Base-by-base conservation (phyloP, 2,888 invertebrate genomes). In the Diaphora mendica region DNA sequence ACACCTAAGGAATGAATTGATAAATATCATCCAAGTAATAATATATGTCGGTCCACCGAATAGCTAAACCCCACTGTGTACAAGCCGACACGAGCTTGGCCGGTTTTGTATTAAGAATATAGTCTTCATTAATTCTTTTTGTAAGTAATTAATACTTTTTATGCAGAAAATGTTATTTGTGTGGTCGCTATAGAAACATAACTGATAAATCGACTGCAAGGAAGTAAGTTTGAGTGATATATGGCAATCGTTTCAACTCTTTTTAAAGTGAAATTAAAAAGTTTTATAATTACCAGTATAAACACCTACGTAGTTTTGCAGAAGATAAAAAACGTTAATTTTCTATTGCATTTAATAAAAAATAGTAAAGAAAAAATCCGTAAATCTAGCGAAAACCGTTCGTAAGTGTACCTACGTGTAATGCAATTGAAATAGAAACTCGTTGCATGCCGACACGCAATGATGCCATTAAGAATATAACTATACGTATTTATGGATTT, bases 361-460 rank as follows among this genome's bases (percentile, higher is more conserved):
- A 79, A 76, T 77, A 73, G 73, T 71, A 69, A 79, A 64, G 64
- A 75, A 79, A 84, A 82, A 82, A 77, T 64, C 77, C n/a, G 13
- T 55, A 85, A 83, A 82, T 80, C 82, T 80, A 77, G 85, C 78
- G 83, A 85, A 82, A 72, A 67, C 82, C 74, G 76, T 59, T 77
- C 20, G 35, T 39, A 55, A 20, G 51, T 51, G 51, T 39, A n/a
- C n/a, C n/a, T n/a, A 39, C 68, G 55, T 39, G n/a, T 59, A 59
- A 17, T 80, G 77, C 82, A 77, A 79, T 85, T 76, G 66, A 77
- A 77, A 68, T 78, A 80, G 82, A 75, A 83, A 80, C 64, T 77
- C 77, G 78, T 84, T 77, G 86, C 86, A 82, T 81, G 86, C 76
- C 77, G 71, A 77, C 84, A 85, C 81, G 84, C 86, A 78, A 84